Conservation (phyloP, 2,888 invertebrate genomes). For the Microctonus hyperodae region DNA sequence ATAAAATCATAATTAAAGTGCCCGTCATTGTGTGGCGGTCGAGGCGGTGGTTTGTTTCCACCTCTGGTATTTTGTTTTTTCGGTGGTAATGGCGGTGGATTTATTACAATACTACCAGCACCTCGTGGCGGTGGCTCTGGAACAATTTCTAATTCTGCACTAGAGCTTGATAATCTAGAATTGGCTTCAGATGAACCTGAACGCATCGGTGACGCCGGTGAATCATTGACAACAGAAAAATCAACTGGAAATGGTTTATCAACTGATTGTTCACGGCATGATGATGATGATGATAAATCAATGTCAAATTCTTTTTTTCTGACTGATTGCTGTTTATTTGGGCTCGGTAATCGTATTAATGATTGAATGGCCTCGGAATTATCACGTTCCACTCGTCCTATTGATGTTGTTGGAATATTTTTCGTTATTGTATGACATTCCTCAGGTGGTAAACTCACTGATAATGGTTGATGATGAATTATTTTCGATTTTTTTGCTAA, state of each 20-base stretch:
- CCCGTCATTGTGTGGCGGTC: constrained; percentile 68
- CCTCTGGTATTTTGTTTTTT: constrained; percentile 72
- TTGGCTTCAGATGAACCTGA: constrained; percentile 57
- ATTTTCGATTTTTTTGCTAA: constrained; percentile 50
- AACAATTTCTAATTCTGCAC: constrained; percentile 62
- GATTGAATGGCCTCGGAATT: constrained; percentile 49
- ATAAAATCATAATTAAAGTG: constrained; percentile 68
- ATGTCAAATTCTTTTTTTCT: constrained; percentile 51
- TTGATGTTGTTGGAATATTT: constrained; percentile 60
- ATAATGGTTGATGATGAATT: constrained; percentile 69
- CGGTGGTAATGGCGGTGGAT: constrained; percentile 78
- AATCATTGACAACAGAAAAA: constrained; percentile 50
- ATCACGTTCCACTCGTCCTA: constrained; percentile 56
- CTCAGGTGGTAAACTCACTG: constrained; percentile 75
- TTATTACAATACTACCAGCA: constrained; percentile 69
- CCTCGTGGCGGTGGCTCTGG: constrained; percentile 77
- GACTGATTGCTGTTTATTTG: constrained; percentile 54
- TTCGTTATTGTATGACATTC: constrained; percentile 56
- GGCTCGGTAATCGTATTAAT: constrained; percentile 59
- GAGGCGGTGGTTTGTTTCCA: constrained; percentile 70
- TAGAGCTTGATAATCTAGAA: constrained; percentile 57
- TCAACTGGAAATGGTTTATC: constrained; percentile 59
- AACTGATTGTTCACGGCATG: constrained; percentile 43
- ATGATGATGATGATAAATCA: constrained; percentile 44
- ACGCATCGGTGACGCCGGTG: constrained; percentile 53